Evolutionary conservation across 1,140 invertebrate genomes (phyloP), one percentile per base, ranked within the genome.

Genomic region (Glossosoma conforme): DNA sequence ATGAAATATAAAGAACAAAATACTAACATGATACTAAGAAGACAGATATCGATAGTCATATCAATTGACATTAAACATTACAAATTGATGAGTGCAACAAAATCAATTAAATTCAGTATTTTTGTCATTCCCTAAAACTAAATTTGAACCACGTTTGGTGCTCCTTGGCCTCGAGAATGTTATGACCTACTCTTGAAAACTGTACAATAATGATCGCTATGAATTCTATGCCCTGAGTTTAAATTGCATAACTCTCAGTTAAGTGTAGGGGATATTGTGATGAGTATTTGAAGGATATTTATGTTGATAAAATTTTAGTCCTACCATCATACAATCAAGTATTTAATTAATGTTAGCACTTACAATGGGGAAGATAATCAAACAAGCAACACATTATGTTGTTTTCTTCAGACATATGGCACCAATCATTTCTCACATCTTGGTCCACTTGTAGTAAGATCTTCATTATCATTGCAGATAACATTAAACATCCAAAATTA

Each of bases 371-470:
- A 19, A 48, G 32, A 6, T 47, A 52, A 24, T 54, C 38, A 21
- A 58, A 52, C 14, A 58, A 13, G 11, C 52, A 41, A 44, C 30
- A 47, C 13, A 58, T 24, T 25, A 58, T 52, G 48, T 58, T 58
- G 14, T 45, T 14, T 4, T 47, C 24, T n/a, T 45, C 46, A 0
- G 18, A 11, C 2, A 46, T 24, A 20, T 37, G 15, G 15, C 32
- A 43, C 56, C 56, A 58, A 17, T 17, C 13, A 1, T 28, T 22
- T 41, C 44, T 42, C 6, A 47, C 20, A 9, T 35, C 24, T 22
- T 52, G 24, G 21, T 44, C 18, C 10, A 24, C n/a, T 19, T 47
- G 32, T 1, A 50, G 24, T 8, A 58, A 30, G 21, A 47, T 22
- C 25, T 49, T 54, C 21, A 58, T 54, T 32, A 54, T 43, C 11